These are phyloP conservation scores for Machaerirhynchus nigripectus DNA, from an alignment of 2,113 vertebrate species.

Conservation along the genomic window DNA sequence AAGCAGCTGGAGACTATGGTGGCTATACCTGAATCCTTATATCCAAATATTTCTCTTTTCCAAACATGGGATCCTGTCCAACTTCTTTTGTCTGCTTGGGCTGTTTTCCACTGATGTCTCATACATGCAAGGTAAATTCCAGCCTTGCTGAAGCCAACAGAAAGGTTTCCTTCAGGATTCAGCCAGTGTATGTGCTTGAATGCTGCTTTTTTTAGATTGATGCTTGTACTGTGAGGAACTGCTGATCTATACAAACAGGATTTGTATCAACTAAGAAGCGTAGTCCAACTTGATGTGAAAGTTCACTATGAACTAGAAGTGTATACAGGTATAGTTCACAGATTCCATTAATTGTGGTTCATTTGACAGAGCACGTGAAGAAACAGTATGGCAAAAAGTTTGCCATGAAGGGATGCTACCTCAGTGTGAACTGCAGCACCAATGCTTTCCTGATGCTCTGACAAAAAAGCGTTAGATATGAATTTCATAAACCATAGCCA, in stretches of 20 bases:
- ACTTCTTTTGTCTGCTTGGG: not conserved
- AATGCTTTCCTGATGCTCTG: not conserved
- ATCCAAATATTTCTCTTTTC: not conserved
- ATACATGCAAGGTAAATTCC: not conserved
- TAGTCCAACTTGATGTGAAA: not conserved
- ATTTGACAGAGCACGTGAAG: not conserved
- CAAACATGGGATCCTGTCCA: not conserved
- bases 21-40: not conserved
- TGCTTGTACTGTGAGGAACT: not conserved
- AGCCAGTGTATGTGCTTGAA: not conserved
- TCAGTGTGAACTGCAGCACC: not conserved
- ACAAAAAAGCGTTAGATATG: not conserved
- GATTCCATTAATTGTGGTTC: not conserved
- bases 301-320: not conserved
- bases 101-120: not conserved
- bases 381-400: not conserved
- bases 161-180: not conserved
- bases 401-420: not conserved
- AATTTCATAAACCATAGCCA: not conserved
- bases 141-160: not conserved
- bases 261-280: not conserved
- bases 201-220: not conserved
- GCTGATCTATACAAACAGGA: not conserved
- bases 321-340: not conserved
- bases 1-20: not conserved